Conservation (phyloP, 1,140 invertebrate species). For the Leptinotarsa defecta region DNA sequence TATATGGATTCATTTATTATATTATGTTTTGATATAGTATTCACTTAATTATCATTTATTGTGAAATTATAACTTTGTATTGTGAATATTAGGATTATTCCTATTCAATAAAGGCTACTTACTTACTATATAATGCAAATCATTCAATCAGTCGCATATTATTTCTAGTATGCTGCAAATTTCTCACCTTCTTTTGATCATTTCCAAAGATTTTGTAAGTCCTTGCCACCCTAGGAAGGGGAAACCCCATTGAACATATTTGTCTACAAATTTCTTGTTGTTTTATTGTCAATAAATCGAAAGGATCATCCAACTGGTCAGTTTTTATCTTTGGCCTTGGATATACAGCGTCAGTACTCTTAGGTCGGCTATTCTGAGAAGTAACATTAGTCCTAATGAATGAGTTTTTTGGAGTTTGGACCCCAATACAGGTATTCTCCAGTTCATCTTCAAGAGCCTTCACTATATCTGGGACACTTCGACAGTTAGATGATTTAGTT, state of each 20-base stretch:
- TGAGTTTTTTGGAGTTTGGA: slow-evolving; percentile 34
- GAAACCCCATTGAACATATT: slow-evolving; percentile 84
- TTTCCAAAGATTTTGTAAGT: slow-evolving; percentile 74
- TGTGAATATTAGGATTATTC: no score
- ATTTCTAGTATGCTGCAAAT: background rate
- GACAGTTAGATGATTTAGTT: slow-evolving; percentile 45
- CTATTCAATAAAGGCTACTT: no score
- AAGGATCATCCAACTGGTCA: slow-evolving; percentile 57
- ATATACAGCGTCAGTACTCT: slow-evolving; percentile 38
- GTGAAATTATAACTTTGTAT: no score
- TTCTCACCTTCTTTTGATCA: slow-evolving; percentile 82
- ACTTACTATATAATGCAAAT: background rate
- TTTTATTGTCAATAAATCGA: slow-evolving; percentile 61
- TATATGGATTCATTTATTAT: no score
- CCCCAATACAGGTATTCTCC: slow-evolving; percentile 58
- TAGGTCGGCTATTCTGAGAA: slow-evolving; percentile 31
- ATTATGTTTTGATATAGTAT: no score
- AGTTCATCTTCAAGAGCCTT: slow-evolving; percentile 73
- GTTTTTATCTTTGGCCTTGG: slow-evolving; percentile 38
- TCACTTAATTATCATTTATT: no score
- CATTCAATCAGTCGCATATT: background rate
- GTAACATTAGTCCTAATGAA: slow-evolving; percentile 29
- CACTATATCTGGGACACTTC: slow-evolving; percentile 74
- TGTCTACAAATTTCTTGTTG: slow-evolving; percentile 71
- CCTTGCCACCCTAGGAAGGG: slow-evolving; percentile 73